Conservation (phyloP, 2,797 vertebrate species). For the Aplochiton taeniatus region DNA sequence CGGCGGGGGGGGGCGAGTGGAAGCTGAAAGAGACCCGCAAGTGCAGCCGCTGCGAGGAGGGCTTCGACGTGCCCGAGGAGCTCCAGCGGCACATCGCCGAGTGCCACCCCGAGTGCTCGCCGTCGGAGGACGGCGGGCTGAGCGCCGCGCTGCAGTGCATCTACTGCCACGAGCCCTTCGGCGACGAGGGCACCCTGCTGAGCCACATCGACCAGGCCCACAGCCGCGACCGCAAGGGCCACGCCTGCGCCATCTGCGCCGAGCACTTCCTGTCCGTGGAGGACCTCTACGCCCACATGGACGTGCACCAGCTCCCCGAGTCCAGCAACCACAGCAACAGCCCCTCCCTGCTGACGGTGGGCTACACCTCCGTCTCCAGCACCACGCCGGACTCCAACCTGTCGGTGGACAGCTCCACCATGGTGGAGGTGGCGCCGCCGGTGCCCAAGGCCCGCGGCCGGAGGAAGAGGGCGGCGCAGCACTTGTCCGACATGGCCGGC, state of each 20-base stretch:
- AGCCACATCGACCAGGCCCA: conserved; percentile 95
- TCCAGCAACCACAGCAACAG: conserved; percentile 98
- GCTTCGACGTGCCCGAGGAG: conserved; percentile 96
- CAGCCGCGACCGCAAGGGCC: conserved; percentile 87
- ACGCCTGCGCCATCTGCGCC: conserved; percentile 91
- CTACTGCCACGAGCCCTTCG: conserved; percentile 96
- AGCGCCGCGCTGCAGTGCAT: conserved; percentile 91
- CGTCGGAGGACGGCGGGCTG: conserved; percentile 84
- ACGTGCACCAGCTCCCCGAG: conserved; percentile 95
- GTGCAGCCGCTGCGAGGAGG: conserved; percentile 97
- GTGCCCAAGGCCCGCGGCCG: conserved; percentile 88
- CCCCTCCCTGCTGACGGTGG: conserved; percentile 92
- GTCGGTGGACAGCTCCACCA: conserved; percentile 94
- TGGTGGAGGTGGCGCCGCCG: conserved; percentile 89
- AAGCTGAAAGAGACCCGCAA: conserved; percentile 96
- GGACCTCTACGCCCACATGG: conserved; percentile 97
- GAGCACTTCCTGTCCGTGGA: conserved; percentile 93
- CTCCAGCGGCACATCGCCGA: conserved; percentile 97
- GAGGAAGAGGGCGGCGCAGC: conserved; percentile 90
- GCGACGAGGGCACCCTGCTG: conserved; percentile 90
- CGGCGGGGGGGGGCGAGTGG: conserved; percentile 86
- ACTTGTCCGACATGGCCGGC: conserved; percentile 80
- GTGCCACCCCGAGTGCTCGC: conserved; percentile 96
- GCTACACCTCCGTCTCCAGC: conserved; percentile 97
- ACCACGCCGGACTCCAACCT: conserved; percentile 98